Evolutionary conservation across 2,797 vertebrate genomes (phyloP).

Genomic region (Podargus strigoides): DNA sequence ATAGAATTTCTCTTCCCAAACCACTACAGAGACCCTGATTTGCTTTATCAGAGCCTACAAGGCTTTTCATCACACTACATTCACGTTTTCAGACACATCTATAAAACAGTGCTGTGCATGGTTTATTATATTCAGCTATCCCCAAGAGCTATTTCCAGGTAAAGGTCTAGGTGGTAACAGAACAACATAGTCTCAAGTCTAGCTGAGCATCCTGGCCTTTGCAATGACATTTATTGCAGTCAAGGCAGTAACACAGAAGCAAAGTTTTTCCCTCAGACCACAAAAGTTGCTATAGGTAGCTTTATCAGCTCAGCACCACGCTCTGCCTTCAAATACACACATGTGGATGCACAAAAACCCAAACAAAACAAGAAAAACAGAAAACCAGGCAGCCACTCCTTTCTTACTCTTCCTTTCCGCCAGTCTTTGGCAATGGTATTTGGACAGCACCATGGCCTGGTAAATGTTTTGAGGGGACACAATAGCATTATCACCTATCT

Average conservation of each 20-base stretch:
- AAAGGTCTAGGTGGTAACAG: not conserved
- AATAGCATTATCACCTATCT: not conserved
- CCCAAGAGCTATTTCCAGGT: not conserved
- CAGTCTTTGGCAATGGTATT: not conserved
- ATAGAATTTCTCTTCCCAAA: not conserved
- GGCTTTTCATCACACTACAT: not conserved
- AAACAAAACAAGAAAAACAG: not conserved
- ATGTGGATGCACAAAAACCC: fast-evolving
- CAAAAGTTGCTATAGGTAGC: not conserved
- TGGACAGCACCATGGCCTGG: not conserved
- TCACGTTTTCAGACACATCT: not conserved
- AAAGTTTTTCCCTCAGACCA: not conserved
- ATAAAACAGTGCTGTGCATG: not conserved
- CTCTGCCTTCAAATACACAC: not conserved
- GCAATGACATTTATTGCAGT: not conserved
- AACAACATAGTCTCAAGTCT: not conserved
- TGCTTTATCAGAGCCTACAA: not conserved
- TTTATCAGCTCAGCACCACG: not conserved
- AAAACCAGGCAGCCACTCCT: not conserved
- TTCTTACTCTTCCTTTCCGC: not conserved
- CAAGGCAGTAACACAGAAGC: not conserved
- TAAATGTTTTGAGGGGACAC: not conserved
- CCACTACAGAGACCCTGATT: not conserved
- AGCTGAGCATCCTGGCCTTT: not conserved
- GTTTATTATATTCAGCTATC: not conserved